Percentiles rank a stretch among this genome's conserved stretches.
These are phyloP conservation scores for Hypena proboscidalis DNA, from an alignment of 2,888 invertebrate species.

Conservation along the genomic window DNA sequence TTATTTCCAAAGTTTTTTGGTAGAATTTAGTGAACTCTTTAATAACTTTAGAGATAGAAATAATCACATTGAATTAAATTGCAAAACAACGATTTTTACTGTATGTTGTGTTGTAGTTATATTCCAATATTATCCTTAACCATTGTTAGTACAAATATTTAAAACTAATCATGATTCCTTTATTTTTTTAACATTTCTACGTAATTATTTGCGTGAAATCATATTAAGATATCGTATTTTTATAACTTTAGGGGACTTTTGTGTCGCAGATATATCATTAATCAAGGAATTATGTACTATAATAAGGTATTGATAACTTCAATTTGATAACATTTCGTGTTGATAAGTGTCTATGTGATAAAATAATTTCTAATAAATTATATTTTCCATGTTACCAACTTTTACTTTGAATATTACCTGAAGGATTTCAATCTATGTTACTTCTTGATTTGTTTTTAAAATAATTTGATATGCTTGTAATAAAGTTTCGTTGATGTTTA, in stretches of 20 bases:
- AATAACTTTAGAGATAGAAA: no score
- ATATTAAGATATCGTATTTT: constrained; percentile 1
- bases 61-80: no score
- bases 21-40: no score
- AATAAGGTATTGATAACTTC: constrained; percentile 24
- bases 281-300: constrained; percentile 32
- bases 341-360: constrained; percentile 37
- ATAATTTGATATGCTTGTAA: not conserved
- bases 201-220: no score
- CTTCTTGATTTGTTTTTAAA: not conserved
- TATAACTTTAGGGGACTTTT: not conserved
- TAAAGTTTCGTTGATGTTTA: constrained; percentile 3
- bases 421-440: not conserved
- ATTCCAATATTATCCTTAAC: no score
- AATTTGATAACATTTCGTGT: constrained; percentile 22
- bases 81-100: no score
- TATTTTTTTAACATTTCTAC: no score
- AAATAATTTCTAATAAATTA: constrained; percentile 43
- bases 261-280: constrained; percentile 14
- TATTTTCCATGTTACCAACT: constrained; percentile 41
- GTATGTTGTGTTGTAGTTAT: no score
- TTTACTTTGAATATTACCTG: constrained; percentile 26
- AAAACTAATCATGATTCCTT: no score
- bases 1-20: no score
- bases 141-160: no score